Evolutionary conservation across 1,140 invertebrate species (phyloP).

Genomic region (Propsilocerus akamusi): DNA sequence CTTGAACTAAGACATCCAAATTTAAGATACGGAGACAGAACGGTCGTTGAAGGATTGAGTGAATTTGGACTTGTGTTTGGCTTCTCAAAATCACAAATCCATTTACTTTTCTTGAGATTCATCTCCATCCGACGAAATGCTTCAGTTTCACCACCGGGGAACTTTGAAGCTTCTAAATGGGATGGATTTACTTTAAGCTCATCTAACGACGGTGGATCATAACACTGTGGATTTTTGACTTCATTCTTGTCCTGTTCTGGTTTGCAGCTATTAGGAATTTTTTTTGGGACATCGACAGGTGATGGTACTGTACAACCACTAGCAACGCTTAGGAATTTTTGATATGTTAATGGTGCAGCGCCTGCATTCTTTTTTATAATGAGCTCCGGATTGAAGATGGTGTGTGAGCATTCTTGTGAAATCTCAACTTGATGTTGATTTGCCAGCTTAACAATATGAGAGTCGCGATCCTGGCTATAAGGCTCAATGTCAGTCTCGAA

Average conservation of each 20-base stretch:
- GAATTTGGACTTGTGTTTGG: constrained; percentile 54
- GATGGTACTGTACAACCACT: constrained; percentile 32
- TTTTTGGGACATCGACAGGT: constrained; percentile 26
- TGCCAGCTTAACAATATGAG: constrained; percentile 36
- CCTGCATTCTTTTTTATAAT: constrained; percentile 44
- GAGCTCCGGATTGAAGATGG: constrained; percentile 43
- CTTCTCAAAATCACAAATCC: constrained; percentile 54
- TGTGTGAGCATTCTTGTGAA: constrained; percentile 42
- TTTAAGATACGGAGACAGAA: constrained; percentile 52
- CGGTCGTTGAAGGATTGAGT: constrained; percentile 48
- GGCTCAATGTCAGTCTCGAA: constrained; percentile 55
- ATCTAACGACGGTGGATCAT: constrained; percentile 36
- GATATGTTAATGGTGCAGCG: constrained; percentile 45
- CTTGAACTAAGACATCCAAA: constrained; percentile 52
- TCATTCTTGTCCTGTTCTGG: constrained; percentile 29
- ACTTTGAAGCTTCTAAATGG: constrained; percentile 25
- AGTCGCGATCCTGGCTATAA: constrained; percentile 40
- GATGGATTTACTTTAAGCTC: constrained; percentile 33
- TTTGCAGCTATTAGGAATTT: constrained; percentile 25
- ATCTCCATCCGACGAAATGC: constrained; percentile 37
- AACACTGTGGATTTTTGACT: constrained; percentile 19
- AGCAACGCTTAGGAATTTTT: constrained; percentile 43
- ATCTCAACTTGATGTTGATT: constrained; percentile 35
- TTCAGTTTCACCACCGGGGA: constrained; percentile 49
- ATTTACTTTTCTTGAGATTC: constrained; percentile 37